Evolutionary conservation across 2,888 invertebrate species (phyloP), one percentile per base, ranked within the genome.

Genomic region (Amblyteles armatorius): DNA sequence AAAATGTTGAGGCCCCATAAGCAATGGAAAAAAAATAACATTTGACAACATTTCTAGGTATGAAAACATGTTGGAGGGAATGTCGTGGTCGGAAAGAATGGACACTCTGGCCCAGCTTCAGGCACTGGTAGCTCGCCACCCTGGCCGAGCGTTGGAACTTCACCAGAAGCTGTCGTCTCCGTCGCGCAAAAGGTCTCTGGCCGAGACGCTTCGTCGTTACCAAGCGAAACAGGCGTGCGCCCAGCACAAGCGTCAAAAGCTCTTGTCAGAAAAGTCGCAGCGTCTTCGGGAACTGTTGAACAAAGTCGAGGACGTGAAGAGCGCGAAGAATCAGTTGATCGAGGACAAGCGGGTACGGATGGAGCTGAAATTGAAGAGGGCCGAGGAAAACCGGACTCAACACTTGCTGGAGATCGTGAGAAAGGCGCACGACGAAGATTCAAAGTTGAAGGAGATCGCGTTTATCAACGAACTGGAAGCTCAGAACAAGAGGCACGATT

Each of bases 351-450:
- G 97, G 6, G 93, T 95, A 22, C 94, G 97, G 85, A 96, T 97
- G 96, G 97, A 97, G 91, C 95, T 96, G 88, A 94, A 97, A 57
- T 93, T 97, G 74, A 97, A 97, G 90, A 96, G 97, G 83, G 99
- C 99, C 0, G 98, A 98, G 22, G 98, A 98, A 92, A 99, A 99
- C 91, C 95, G 99, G 26, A 97, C 97, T 83, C 96, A 96, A 88
- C 97, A 97, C 93, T 94, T 94, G 57, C 92, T 96, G 93, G 97
- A 96, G 92, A 98, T 98, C 88, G 97, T 99, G 0, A 96, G 97
- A 88, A 99, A 99, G 93, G 99, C 99, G 0, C 99, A 99, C 91
- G 99, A 99, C 90, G 99, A 99, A 92, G 99, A 99, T 89, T 98
- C 98, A 83, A 99, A 99, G 93, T 96, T 98, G 4, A 97, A 98